A percentile compares a stretch with the other conserved stretches of the same genome.
Conservation (phyloP, 2,888 invertebrate species). For the Heliconius ethilla region DNA sequence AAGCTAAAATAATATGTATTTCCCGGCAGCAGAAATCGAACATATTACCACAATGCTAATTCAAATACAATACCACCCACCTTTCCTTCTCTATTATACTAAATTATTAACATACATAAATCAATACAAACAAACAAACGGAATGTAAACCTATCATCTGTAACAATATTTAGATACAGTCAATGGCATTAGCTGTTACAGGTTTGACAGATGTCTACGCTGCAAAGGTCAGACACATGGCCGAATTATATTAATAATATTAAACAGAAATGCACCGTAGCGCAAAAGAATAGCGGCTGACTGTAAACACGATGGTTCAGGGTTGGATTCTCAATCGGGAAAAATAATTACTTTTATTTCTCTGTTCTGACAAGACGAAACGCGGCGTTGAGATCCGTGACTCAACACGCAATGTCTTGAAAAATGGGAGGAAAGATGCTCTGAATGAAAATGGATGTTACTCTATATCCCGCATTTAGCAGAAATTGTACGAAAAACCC, state of each 20-base stretch:
- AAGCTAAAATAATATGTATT: not conserved
- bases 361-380: not conserved
- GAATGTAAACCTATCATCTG: slow-evolving; percentile 13
- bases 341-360: not conserved
- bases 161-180: slow-evolving; percentile 31
- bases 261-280: too few relatives aligned
- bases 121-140: slow-evolving; percentile 23
- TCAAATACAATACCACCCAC: not conserved
- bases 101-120: slow-evolving; percentile 11
- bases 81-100: not conserved
- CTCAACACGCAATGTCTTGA: too few relatives aligned
- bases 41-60: too few relatives aligned
- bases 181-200: slow-evolving; percentile 39
- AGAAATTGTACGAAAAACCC: too few relatives aligned
- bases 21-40: not conserved
- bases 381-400: too few relatives aligned
- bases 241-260: slow-evolving; percentile 3
- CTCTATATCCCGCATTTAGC: too few relatives aligned
- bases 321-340: too few relatives aligned
- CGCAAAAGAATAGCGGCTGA: too few relatives aligned
- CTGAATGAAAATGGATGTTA: too few relatives aligned
- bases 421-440: too few relatives aligned
- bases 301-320: too few relatives aligned
- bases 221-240: slow-evolving; percentile 33
- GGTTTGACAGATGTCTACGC: slow-evolving; percentile 35